Base-by-base conservation (phyloP, 2,113 vertebrate genomes). In the Plestiodon gilberti region DNA sequence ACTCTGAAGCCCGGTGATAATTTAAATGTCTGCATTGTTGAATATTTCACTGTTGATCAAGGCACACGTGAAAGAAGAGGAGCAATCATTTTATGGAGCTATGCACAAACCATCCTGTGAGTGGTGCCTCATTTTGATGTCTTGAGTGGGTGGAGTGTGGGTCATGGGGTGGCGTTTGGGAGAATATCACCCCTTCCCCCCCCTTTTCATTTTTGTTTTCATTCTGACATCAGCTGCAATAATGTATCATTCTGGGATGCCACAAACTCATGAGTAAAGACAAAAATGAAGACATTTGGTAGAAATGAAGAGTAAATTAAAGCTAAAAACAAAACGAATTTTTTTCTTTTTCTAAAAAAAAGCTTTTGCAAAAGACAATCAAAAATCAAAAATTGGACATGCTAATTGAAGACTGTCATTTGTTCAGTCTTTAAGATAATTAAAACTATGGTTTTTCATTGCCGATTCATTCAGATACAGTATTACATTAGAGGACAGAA, bases 1-100 rank as follows among this genome's bases (percentile, higher is more conserved):
- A 94, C 95, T 94, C 95, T 95, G 94, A 94, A 95, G 93, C 95
- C 94, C 89, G 94, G 92, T 94, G 94, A 95, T 94, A 94, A 95
- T 94, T 95, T 95, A 94, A 92, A 85, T 95, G 89, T 94, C 93
- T 91, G 89, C 93, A 95, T 93, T 94, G 92, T 93, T 92, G 95
- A 92, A 93, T 94, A 71, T 94, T 92, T 95, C 94, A 94, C 95
- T 95, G 89, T 93, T 94, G 93, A 89, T 93, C 94, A 81, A 84
- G 78, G 78, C 77, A 93, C 90, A 93, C 93, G 52, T 90, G 95
- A 95, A 91, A 93, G 94, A 95, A 95, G 93, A 95, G 93, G 95
- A 95, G 91, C 93, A 92, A 93, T 92, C 93, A 94, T 95, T 85
- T 94, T 92, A 81, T 95, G 94, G 95, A 93, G 92, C 94, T 94